Evolutionary conservation across 2,888 invertebrate genomes (phyloP).

Genomic region (Pelosia muscerda): DNA sequence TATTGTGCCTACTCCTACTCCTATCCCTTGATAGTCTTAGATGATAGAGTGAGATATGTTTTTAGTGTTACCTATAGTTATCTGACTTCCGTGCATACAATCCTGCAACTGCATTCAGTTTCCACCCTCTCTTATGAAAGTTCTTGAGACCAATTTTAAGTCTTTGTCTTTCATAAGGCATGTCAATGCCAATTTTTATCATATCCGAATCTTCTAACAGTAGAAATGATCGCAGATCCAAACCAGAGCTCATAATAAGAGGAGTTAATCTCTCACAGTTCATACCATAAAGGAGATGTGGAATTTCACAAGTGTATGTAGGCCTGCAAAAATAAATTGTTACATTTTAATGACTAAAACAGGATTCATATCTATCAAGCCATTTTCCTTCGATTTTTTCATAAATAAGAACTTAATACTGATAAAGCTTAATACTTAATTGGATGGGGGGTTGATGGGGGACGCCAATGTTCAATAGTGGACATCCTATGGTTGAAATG

Average conservation of each 20-base stretch:
- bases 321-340: slow-evolving; percentile 67
- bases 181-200: slow-evolving; percentile 84
- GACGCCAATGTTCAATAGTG: no score
- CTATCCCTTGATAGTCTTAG: no score
- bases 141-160: slow-evolving; percentile 83
- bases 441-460: no score
- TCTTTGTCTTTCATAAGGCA: slow-evolving; percentile 87
- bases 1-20: no score
- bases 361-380: no score
- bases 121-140: slow-evolving; percentile 88
- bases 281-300: slow-evolving; percentile 87
- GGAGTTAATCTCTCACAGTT: slow-evolving; percentile 83
- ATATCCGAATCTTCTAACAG: slow-evolving; percentile 87
- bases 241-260: slow-evolving; percentile 77
- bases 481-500: no score
- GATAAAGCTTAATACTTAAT: no score
- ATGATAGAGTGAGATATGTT: neutral
- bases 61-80: slow-evolving; percentile 78
- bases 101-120: slow-evolving; percentile 76
- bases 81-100: slow-evolving; percentile 73
- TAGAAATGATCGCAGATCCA: slow-evolving; percentile 86
- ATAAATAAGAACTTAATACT: no score
- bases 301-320: slow-evolving; percentile 83
- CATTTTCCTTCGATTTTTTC: no score
- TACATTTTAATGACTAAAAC: neutral